A percentile compares a stretch with the other conserved stretches of the same genome.
Evolutionary conservation across 1,140 invertebrate species (phyloP).

Genomic region (Cydia amplana): DNA sequence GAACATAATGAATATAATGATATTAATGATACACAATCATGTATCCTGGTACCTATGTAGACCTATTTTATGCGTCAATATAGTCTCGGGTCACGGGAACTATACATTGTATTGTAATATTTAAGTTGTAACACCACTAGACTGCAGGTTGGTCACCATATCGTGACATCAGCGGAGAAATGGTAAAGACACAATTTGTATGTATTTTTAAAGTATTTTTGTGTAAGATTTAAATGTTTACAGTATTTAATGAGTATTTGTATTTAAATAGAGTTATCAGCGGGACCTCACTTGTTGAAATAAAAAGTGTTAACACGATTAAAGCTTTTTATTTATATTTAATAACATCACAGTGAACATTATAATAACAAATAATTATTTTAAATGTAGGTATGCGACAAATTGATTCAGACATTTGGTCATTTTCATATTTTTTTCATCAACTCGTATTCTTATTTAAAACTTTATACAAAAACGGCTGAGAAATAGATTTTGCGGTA

Average conservation of each 20-base stretch:
- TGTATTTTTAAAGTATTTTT: background rate
- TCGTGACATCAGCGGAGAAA: background rate
- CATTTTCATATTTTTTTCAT: no score
- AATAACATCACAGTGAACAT: slow-evolving; percentile 21
- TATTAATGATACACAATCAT: no score
- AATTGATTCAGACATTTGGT: background rate
- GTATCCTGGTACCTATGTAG: no score
- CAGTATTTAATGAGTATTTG: background rate
- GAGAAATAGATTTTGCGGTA: no score
- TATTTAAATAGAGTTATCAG: background rate
- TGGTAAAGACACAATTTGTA: background rate
- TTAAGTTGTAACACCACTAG: no score
- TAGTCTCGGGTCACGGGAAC: no score
- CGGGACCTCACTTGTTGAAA: background rate
- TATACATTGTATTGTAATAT: no score
- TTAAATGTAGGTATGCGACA: background rate
- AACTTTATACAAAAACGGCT: no score
- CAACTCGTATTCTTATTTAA: no score
- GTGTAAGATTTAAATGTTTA: slow-evolving; percentile 1
- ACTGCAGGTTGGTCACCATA: no score
- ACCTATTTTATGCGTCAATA: no score
- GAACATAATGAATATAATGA: no score
- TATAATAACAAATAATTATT: slow-evolving; percentile 3
- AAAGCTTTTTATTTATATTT: slow-evolving; percentile 27
- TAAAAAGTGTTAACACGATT: slow-evolving; percentile 21